These are phyloP conservation scores for Aurelia sp. DNA, from an alignment of 30 jellyfish, hydroid and myxozoan genomes.

Conservation along the genomic window DNA sequence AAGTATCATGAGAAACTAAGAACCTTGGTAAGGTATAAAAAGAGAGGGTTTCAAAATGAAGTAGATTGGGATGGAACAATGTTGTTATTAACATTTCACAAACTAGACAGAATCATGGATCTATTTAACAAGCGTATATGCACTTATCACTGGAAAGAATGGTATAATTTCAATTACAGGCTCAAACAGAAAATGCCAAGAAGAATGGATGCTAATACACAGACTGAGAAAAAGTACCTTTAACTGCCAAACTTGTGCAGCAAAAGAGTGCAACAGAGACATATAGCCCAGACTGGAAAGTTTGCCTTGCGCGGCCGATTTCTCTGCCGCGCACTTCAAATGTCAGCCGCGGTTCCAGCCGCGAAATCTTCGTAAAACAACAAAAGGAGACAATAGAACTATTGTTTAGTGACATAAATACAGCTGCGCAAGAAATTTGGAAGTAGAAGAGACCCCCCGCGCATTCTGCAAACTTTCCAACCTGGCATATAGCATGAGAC, in stretches of 20 bases:
- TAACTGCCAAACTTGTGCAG: neutral
- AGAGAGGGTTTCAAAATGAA: neutral
- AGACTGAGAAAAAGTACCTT: neutral
- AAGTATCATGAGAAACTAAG: neutral
- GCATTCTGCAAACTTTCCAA: no score
- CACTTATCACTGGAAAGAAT: conserved; percentile 9
- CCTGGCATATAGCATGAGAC: no score
- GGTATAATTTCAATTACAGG: conserved; percentile 10
- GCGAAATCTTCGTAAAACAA: no score
- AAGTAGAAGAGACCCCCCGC: no score
- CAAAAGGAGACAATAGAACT: no score
- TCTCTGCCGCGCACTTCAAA: no score
- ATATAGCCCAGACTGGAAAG: no score
- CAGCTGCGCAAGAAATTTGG: no score
- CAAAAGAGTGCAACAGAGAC: no score
- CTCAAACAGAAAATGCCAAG: conserved; percentile 10
- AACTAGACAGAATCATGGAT: neutral
- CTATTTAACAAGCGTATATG: neutral
- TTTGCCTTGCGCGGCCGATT: no score
- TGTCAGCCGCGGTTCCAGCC: no score
- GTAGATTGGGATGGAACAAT: conserved; percentile 30
- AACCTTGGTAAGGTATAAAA: conserved; percentile 13
- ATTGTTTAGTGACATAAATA: no score
- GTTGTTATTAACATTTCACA: conserved; percentile 15
- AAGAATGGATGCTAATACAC: neutral